phyloP scores from a whole-genome alignment of 1,140 invertebrate species.

The Drosophila littoralis region DNA sequence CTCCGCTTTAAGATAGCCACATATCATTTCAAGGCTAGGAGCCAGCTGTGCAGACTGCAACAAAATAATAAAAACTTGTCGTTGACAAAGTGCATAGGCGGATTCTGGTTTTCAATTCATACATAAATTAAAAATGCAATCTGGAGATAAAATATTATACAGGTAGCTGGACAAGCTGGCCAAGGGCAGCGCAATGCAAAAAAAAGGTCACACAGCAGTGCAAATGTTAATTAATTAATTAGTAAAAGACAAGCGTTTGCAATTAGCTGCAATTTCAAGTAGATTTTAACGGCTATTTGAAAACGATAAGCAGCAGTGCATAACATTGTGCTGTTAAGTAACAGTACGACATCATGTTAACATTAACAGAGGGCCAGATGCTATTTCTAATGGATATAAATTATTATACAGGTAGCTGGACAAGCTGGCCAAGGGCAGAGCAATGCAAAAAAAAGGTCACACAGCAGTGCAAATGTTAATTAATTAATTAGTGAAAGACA shows the following conservation, averaged over 20 bases:
- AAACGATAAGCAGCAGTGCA: neutral
- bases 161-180: slow-evolving; percentile 25
- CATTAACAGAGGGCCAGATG: too few relatives aligned
- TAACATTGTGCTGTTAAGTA: too few relatives aligned
- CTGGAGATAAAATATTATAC: slow-evolving; percentile 17
- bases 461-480: slow-evolving; percentile 68
- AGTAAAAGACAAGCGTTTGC: slow-evolving; percentile 42
- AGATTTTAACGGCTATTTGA: slow-evolving; percentile 11
- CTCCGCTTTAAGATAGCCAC: slow-evolving; percentile 3
- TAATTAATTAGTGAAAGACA: slow-evolving; percentile 63
- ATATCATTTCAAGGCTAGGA: slow-evolving; percentile 22
- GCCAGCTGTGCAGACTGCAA: slow-evolving; percentile 34
- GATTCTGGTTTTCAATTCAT: slow-evolving; percentile 44
- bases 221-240: slow-evolving; percentile 74
- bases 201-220: slow-evolving; percentile 45
- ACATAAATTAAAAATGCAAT: slow-evolving; percentile 39
- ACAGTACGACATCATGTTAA: neutral
- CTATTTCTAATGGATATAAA: slow-evolving; percentile 16
- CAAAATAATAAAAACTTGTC: slow-evolving; percentile 13
- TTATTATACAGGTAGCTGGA: slow-evolving; percentile 7
- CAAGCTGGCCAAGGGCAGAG: slow-evolving; percentile 52
- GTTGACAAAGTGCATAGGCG: slow-evolving; percentile 51
- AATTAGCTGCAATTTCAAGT: slow-evolving; percentile 36
- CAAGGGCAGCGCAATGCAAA: slow-evolving; percentile 45
- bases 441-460: slow-evolving; percentile 25